Conservation (phyloP, 64 coral and sea anemone genomes). For the Montipora efflorescens region DNA sequence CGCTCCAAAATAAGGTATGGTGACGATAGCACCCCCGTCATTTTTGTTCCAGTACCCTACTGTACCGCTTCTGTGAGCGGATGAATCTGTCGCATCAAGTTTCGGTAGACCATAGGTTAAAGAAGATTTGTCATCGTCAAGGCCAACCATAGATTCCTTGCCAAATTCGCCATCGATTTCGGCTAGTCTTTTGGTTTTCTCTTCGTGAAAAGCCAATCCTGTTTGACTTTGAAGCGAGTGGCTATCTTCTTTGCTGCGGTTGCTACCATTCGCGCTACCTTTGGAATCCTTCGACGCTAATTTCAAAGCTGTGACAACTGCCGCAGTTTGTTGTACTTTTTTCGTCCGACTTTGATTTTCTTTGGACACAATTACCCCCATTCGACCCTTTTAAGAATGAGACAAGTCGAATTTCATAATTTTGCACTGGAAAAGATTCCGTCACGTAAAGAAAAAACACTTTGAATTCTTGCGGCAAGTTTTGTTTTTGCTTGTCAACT, state of each 20-base stretch:
- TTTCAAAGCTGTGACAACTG: constrained; percentile 84
- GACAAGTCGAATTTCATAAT: background rate
- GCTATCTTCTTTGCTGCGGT: background rate
- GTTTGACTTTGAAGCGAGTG: background rate
- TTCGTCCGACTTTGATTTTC: constrained; percentile 70
- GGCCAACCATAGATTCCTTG: background rate
- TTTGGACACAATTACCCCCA: constrained; percentile 90
- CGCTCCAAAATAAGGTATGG: constrained; percentile 80
- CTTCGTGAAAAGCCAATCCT: background rate
- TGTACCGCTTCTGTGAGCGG: constrained; percentile 60
- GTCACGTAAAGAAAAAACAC: background rate
- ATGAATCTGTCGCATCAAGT: constrained; percentile 20
- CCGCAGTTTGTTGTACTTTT: constrained; percentile 89
- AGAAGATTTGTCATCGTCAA: constrained; percentile 65
- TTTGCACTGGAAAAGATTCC: background rate
- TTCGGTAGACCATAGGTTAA: constrained; percentile 83
- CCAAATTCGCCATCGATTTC: background rate
- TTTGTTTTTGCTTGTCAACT: background rate
- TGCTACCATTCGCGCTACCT: background rate
- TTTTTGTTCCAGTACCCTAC: constrained; percentile 76
- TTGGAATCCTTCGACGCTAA: constrained; percentile 43
- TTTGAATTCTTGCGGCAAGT: background rate
- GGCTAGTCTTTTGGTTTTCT: background rate
- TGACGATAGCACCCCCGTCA: background rate
- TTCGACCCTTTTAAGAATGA: background rate